These are phyloP conservation scores for Siderastrea siderea DNA, from an alignment of 92 coral and sea anemone species.

Conservation along the genomic window DNA sequence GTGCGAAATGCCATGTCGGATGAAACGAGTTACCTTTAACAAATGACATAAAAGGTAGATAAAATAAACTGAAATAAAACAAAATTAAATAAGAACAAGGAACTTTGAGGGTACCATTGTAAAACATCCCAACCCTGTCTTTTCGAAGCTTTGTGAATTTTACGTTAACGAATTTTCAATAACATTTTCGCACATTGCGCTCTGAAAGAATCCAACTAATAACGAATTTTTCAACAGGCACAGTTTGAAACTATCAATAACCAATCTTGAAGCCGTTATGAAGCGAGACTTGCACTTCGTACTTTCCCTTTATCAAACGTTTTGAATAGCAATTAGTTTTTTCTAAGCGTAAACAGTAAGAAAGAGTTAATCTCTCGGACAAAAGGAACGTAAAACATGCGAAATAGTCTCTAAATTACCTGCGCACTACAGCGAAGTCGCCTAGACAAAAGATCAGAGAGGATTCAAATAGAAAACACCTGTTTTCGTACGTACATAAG, in stretches of 20 bases:
- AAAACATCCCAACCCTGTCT: not conserved
- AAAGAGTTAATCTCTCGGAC: not conserved
- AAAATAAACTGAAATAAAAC: not conserved
- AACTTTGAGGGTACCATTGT: not conserved
- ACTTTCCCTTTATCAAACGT: not conserved
- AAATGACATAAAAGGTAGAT: not conserved
- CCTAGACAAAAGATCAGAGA: not conserved
- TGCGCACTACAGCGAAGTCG: conserved; percentile 10
- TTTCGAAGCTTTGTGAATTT: not conserved
- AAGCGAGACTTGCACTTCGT: not conserved
- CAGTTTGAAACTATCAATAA: conserved; percentile 22
- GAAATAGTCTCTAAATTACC: not conserved
- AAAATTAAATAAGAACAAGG: not conserved
- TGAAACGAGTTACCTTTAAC: not conserved
- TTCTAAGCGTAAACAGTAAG: conserved; percentile 6
- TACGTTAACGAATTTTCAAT: not conserved
- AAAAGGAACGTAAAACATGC: not conserved
- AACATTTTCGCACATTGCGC: not conserved
- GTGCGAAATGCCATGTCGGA: not conserved
- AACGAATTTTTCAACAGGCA: not conserved
- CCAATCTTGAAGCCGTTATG: conserved; percentile 17
- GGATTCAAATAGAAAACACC: conserved; percentile 10
- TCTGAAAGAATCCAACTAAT: not conserved
- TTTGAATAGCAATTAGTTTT: conserved; percentile 12
- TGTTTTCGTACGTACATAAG: conserved; percentile 18